These are phyloP conservation scores for Phylloscopus trochilus DNA, from an alignment of 2,113 vertebrate genomes.

Conservation along the genomic window DNA sequence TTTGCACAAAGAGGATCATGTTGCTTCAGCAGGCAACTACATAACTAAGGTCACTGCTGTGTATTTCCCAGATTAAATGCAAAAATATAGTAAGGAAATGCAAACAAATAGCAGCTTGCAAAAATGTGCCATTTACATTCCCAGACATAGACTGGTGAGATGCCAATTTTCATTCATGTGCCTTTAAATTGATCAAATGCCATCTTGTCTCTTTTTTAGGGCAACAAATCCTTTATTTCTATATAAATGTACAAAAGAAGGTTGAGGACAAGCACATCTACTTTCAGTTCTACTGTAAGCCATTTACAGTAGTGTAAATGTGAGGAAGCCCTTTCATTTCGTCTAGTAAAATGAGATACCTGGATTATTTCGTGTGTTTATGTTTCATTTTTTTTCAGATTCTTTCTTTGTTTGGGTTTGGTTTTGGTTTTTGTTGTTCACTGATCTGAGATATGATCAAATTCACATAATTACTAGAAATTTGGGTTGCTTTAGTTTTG, in stretches of 20 bases:
- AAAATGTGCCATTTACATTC: not conserved
- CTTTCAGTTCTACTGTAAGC: not conserved
- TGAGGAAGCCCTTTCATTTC: not conserved
- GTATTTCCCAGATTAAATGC: not conserved
- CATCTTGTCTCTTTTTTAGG: not conserved
- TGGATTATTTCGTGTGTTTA: not conserved
- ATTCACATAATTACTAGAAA: not conserved
- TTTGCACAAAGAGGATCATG: not conserved
- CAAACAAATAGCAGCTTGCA: slow-evolving; percentile 9
- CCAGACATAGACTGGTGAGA: not conserved
- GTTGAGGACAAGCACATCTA: not conserved
- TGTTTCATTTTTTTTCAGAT: not conserved
- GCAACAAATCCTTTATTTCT: not conserved
- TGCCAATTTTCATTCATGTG: not conserved
- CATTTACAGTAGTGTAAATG: not conserved
- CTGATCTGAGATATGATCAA: not conserved
- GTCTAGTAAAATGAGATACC: not conserved
- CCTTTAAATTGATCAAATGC: not conserved
- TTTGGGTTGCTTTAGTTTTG: not conserved
- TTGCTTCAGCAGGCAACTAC: not conserved
- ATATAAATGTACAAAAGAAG: not conserved
- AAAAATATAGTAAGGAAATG: slow-evolving; percentile 32
- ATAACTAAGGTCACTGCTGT: not conserved
- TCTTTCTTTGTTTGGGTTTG: not conserved
- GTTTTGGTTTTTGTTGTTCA: not conserved